Evolutionary conservation across 2,888 invertebrate species (phyloP), one percentile per base, ranked within the genome.

Genomic region (Syritta pipiens): DNA sequence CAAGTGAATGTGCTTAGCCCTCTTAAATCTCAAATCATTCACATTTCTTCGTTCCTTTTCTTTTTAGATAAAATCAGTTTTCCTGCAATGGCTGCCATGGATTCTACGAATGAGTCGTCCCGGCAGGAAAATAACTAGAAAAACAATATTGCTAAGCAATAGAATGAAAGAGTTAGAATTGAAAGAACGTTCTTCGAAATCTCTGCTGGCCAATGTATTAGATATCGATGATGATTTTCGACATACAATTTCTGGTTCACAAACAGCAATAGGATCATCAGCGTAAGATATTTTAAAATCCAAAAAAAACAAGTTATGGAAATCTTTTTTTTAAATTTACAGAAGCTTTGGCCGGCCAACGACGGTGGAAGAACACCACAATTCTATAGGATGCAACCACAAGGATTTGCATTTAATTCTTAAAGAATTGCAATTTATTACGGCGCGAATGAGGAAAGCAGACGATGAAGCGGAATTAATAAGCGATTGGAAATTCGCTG

Each of bases 31-130:
- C n/a, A n/a, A n/a, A n/a, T n/a, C n/a, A 37, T 48, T 60, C 65
- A 82, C 83, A n/a, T n/a, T n/a, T n/a, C n/a, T n/a, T n/a, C n/a
- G n/a, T n/a, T n/a, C n/a, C n/a, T n/a, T n/a, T n/a, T n/a, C n/a
- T n/a, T n/a, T n/a, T n/a, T 30, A 99, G 99, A 95, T 98, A 86
- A 96, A 96, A 90, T 94, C 94, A 84, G 93, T 98, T 86, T 96
- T 99, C 90, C 93, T 99, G 84, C 96, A 97, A 91, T 98, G 98
- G 97, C 91, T 99, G 87, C 99, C 99, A 77, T 97, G 97, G 96
- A 92, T 97, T 82, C 91, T 99, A 86, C 92, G 98, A 76, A 98
- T 99, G 98, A 94, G 94, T 86, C 93, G 98, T 86, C 99, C 98
- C 40, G 97, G 97, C 57, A 96, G 96, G 90, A 96, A 97, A 89